Evolutionary conservation across 2,113 vertebrate species (phyloP), one percentile per base, ranked within the genome.

Genomic region (Percopsis transmontana): DNA sequence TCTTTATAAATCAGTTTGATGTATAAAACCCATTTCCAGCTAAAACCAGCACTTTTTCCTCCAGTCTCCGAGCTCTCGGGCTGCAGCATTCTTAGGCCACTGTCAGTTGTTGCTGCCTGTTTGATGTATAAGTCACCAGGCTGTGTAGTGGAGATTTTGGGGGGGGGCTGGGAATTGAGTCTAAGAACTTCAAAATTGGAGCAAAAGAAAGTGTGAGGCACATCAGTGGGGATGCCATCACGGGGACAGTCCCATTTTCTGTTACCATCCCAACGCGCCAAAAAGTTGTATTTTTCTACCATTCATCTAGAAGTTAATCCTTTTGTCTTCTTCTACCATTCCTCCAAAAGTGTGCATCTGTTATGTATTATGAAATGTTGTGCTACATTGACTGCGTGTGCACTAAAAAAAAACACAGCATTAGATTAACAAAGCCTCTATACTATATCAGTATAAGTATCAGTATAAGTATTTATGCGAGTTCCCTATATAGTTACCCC

Each of bases 141-240:
- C 70, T 67, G 52, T 63, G 72, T 42, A 58, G 68, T 57, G 66
- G 59, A 71, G 48, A 62, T 53, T 52, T 40, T 76, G 47, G 68
- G 58, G 47, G 68, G 58, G 13, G 15, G 54, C 57, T 56, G 62
- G 66, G 66, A 81, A 81, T 51, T 57, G 45, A 80, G 78, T 50
- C 67, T 78, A 54, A 81, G 78, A 79, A 84, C 75, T 77, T 68
- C 66, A 70, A 77, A 75, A 77, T 41, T 66, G 77, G 70, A 67
- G 47, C 70, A 59, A 79, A 83, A 72, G 75, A 77, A 78, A 79
- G 81, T 82, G 79, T 82, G 75, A 84, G 76, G 55, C 78, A 48
- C 56, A 56, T 27, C 71, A 80, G 77, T 82, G 73, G 81, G 78
- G 76, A 73, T 57, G 73, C 70, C 70, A 74, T 55, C 33, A 67